These are phyloP conservation scores for Pachyseris speciosa DNA, from an alignment of 64 coral and sea anemone species.

Conservation along the genomic window DNA sequence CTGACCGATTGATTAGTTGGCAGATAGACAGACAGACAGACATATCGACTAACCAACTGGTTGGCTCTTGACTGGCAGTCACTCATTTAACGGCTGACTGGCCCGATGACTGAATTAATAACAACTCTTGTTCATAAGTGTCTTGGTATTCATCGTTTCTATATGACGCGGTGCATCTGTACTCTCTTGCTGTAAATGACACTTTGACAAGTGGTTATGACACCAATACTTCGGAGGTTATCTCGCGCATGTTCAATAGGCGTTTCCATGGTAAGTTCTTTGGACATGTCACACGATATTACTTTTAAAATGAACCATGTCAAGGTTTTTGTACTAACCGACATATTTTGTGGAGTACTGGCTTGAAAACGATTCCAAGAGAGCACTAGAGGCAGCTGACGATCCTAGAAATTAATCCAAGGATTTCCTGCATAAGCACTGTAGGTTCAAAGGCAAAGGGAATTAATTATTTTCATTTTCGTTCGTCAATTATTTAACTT, in stretches of 20 bases:
- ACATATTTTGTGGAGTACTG: no score
- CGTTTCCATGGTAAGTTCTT: slow-evolving; percentile 58
- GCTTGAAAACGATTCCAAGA: no score
- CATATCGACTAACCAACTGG: background rate
- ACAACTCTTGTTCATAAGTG: background rate
- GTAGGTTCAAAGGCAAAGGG: no score
- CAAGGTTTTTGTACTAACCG: no score
- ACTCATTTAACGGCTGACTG: background rate
- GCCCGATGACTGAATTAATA: background rate
- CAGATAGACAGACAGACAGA: no score
- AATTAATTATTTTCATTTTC: no score
- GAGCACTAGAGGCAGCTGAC: no score
- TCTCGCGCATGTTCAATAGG: slow-evolving; percentile 69
- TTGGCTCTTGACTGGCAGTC: background rate
- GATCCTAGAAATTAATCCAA: no score
- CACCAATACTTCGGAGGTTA: slow-evolving; percentile 33
- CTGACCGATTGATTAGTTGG: no score
- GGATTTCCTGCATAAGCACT: no score
- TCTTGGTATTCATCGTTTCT: slow-evolving; percentile 80
- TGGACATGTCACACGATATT: background rate
- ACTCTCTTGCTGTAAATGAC: slow-evolving; percentile 51
- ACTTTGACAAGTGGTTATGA: slow-evolving; percentile 12
- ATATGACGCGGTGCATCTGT: slow-evolving; percentile 68
- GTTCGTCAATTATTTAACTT: no score
- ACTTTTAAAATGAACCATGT: background rate